These are phyloP conservation scores for Pantherophis alleghaniensis DNA, from an alignment of 2,797 vertebrate genomes.

Conservation along the genomic window DNA sequence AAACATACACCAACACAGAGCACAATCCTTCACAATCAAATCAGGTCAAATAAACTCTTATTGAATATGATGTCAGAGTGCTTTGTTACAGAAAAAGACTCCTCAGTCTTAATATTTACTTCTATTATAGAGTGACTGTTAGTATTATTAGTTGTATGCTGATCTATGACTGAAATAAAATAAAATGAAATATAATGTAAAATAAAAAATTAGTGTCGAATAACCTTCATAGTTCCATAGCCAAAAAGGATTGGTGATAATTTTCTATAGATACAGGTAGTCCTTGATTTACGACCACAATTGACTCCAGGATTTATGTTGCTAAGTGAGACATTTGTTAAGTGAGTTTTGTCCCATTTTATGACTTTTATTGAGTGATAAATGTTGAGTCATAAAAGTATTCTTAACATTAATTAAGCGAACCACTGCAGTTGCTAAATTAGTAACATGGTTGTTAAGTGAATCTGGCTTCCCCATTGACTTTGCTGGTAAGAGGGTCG, in stretches of 20 bases:
- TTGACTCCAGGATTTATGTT: no score
- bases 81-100: background rate
- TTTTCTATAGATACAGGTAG: no score
- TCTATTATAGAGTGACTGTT: background rate
- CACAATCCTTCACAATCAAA: background rate
- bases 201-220: background rate
- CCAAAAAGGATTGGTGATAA: background rate
- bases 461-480: no score
- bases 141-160: background rate
- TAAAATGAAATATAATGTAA: background rate
- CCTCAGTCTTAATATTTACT: background rate
- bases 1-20: background rate
- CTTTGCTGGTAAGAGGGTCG: no score
- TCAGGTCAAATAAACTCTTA: background rate
- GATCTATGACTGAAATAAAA: background rate
- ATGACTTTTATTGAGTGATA: no score
- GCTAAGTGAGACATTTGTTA: no score
- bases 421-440: no score
- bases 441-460: no score
- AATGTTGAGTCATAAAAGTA: no score
- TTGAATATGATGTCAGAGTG: background rate
- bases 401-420: no score
- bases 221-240: background rate
- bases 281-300: no score
- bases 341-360: no score